Evolutionary conservation across 2,888 invertebrate species (phyloP).

Genomic region (Andrena marginata): DNA sequence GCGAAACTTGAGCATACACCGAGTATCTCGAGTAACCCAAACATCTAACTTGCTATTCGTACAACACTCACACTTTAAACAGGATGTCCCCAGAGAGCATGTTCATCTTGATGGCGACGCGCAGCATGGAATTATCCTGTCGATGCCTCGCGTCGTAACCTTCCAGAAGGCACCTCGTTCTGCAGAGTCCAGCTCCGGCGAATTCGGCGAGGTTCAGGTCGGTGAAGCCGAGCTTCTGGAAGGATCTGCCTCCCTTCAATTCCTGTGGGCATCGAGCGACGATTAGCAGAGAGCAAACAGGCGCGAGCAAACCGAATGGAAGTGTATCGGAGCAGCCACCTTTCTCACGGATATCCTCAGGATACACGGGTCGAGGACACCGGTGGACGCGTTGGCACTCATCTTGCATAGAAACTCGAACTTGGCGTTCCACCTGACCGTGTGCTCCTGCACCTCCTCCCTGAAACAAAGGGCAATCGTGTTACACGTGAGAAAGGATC

Average conservation of each 20-base stretch:
- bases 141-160: conserved; percentile 97
- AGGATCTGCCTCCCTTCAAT: conserved; percentile 92
- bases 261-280: conserved; percentile 85
- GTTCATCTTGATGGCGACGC: conserved; percentile 96
- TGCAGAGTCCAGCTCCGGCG: conserved; percentile 95
- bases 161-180: conserved; percentile 95
- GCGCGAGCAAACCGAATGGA: background rate
- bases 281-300: background rate
- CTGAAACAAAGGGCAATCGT: conserved; percentile 86
- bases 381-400: conserved; percentile 97
- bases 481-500: too few relatives aligned
- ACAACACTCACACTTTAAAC: conserved; percentile 95
- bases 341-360: conserved; percentile 98
- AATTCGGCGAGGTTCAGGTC: conserved; percentile 98
- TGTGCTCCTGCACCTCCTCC: conserved; percentile 97
- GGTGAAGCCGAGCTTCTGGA: conserved; percentile 98
- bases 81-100: conserved; percentile 98
- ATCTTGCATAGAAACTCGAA: conserved; percentile 98
- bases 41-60: too few relatives aligned
- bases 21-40: too few relatives aligned
- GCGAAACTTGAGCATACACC: too few relatives aligned
- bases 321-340: conserved; percentile 85
- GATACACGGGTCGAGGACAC: conserved; percentile 96
- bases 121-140: conserved; percentile 98
- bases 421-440: conserved; percentile 96